Conservation (phyloP, 1,140 invertebrate species). For the Micrasema longulum region DNA sequence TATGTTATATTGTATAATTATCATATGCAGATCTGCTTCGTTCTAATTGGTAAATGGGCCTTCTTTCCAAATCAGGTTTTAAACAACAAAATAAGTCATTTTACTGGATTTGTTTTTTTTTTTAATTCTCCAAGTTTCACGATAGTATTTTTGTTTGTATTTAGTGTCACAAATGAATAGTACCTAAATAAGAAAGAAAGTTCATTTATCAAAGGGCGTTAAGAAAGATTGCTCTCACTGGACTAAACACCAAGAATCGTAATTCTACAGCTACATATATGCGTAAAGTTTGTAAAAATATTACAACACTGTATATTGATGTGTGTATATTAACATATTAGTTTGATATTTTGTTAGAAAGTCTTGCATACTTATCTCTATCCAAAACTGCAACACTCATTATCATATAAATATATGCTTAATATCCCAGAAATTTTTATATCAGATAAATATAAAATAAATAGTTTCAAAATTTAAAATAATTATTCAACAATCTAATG, state of each 20-base stretch:
- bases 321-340: conserved; percentile 39
- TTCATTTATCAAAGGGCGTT: conserved; percentile 21
- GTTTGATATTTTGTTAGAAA: conserved; percentile 39
- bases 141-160: no score
- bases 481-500: not conserved
- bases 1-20: conserved; percentile 52
- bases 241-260: conserved; percentile 49
- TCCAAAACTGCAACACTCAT: conserved; percentile 22
- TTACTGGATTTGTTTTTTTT: no score
- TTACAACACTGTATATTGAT: conserved; percentile 43
- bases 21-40: conserved; percentile 48
- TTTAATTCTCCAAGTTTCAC: no score
- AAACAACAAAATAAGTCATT: no score
- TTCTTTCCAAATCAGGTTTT: not conserved
- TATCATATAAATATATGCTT: no score
- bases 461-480: no score
- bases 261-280: conserved; percentile 51
- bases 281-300: conserved; percentile 47
- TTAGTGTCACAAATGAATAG: no score
- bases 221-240: conserved; percentile 49
- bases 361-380: conserved; percentile 21
- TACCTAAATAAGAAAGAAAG: conserved; percentile 5
- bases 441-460: no score
- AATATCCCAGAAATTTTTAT: no score
- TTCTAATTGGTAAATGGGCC: conserved; percentile 14